A percentile compares a stretch with the other conserved stretches of the same genome.
phyloP scores from a whole-genome alignment of 2,797 vertebrate species.

The Adelosebastes latens region DNA sequence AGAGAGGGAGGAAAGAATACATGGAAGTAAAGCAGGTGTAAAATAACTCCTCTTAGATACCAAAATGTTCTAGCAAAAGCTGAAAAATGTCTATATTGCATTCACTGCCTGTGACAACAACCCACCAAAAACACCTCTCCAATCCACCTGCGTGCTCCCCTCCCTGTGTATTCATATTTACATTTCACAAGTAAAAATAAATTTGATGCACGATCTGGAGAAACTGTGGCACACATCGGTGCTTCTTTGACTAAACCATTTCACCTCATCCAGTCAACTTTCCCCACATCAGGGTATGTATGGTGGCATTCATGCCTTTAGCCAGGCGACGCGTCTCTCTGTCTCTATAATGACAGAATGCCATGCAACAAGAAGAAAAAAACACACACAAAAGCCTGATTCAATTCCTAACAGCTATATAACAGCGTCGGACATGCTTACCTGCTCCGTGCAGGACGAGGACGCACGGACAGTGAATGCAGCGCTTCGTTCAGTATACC shows the following conservation, averaged over 20 bases:
- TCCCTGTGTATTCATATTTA: background rate
- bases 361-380: constrained; percentile 7
- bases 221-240: background rate
- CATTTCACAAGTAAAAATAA: background rate
- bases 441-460: constrained; percentile 47
- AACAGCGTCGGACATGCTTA: constrained; percentile 46
- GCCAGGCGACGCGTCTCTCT: constrained; percentile 23
- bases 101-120: background rate
- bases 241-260: background rate
- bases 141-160: constrained; percentile 18
- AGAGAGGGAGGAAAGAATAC: background rate
- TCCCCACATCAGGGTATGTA: constrained; percentile 60
- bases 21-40: constrained; percentile 23
- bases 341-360: constrained; percentile 9
- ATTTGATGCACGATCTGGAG: background rate
- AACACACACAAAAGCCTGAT: background rate
- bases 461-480: background rate
- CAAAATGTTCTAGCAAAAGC: background rate
- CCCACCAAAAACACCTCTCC: background rate
- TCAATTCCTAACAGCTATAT: background rate
- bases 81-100: background rate
- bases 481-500: background rate
- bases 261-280: constrained; percentile 61
- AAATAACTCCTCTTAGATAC: background rate
- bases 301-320: constrained; percentile 23